These are phyloP conservation scores for Nomada flava DNA, from an alignment of 2,888 invertebrate species.

Conservation along the genomic window DNA sequence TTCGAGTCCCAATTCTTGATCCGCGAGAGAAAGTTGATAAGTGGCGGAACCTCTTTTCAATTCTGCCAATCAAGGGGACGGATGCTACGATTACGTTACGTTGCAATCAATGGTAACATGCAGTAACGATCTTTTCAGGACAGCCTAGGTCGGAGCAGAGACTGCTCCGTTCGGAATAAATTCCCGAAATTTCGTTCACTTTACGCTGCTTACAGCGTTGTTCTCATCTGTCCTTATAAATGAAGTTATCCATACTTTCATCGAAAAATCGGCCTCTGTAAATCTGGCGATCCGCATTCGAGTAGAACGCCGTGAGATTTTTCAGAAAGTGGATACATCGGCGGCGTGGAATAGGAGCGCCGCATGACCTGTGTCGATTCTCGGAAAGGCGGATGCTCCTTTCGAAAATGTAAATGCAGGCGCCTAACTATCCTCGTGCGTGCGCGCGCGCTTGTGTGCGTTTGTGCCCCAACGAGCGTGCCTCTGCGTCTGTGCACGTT, in stretches of 20 bases:
- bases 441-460: not conserved
- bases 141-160: too few species aligned
- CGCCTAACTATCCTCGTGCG: conserved; percentile 45
- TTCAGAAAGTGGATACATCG: conserved; percentile 51
- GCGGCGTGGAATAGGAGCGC: conserved; percentile 48
- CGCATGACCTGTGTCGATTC: conserved; percentile 58
- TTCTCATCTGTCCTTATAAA: too few species aligned
- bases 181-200: too few species aligned
- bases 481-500: not conserved
- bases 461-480: not conserved
- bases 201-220: too few species aligned
- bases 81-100: too few species aligned
- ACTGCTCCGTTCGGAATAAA: too few species aligned
- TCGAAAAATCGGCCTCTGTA: not conserved
- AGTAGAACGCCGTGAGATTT: conserved; percentile 8
- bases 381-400: conserved; percentile 71
- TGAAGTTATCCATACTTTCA: too few species aligned
- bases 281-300: not conserved
- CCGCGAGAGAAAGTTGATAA: too few species aligned
- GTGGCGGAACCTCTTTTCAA: too few species aligned
- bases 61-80: too few species aligned
- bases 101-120: too few species aligned
- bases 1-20: not conserved
- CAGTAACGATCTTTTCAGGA: too few species aligned
- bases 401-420: conserved; percentile 73